These are phyloP conservation scores for Sarcophaga rosellei DNA, from an alignment of 2,888 invertebrate genomes.

Conservation along the genomic window DNA sequence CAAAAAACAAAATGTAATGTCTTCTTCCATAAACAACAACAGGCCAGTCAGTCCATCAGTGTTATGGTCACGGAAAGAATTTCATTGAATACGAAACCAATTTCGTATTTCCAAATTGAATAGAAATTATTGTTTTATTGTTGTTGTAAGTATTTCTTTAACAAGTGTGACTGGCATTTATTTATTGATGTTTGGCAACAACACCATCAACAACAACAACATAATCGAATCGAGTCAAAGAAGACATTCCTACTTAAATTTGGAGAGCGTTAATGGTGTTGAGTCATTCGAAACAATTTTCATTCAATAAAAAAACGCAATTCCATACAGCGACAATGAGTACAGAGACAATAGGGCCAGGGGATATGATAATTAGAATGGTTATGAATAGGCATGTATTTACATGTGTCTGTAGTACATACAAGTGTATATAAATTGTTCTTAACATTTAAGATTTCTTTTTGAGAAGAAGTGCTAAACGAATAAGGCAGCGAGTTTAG, in stretches of 20 bases:
- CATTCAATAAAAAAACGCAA: not conserved
- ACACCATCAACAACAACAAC: too few species aligned
- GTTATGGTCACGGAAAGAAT: constrained; percentile 35
- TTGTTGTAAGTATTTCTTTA: constrained; percentile 22
- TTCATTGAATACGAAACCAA: not conserved
- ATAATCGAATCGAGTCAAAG: not conserved
- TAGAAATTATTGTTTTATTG: not conserved
- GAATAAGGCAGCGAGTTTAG: too few species aligned
- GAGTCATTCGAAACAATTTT: constrained; percentile 35
- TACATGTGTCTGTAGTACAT: too few species aligned
- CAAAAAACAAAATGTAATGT: not conserved
- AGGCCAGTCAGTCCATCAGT: not conserved
- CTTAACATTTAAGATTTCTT: too few species aligned
- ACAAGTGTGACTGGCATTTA: constrained; percentile 53
- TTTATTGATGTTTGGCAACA: constrained; percentile 29
- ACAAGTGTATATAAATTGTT: too few species aligned
- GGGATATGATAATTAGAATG: too few species aligned
- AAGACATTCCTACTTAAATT: not conserved
- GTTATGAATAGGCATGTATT: too few species aligned
- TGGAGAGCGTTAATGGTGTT: constrained; percentile 22
- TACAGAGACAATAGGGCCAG: too few species aligned
- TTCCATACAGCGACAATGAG: too few species aligned
- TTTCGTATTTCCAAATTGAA: not conserved
- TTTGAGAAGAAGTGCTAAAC: too few species aligned
- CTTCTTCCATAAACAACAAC: too few species aligned